Conservation (phyloP, 2,888 invertebrate species). For the Ctenicera cuprea region DNA sequence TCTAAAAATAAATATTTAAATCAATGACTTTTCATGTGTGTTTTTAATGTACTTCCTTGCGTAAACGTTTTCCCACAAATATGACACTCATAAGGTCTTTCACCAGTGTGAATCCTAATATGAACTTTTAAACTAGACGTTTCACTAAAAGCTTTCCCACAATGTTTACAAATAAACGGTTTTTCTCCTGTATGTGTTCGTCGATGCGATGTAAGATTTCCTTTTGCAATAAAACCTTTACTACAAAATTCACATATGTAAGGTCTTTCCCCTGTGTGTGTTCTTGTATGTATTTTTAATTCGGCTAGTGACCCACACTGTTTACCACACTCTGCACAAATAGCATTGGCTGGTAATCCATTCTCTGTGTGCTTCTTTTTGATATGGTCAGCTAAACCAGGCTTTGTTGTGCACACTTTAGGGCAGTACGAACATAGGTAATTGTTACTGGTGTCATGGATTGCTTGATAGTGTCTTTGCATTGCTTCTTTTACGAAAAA, state of each 20-base stretch:
- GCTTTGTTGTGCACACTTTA: constrained; percentile 58
- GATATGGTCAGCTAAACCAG: constrained; percentile 57
- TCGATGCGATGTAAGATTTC: constrained; percentile 58
- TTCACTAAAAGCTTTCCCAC: constrained; percentile 58
- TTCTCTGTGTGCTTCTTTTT: constrained; percentile 56
- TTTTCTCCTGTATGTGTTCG: constrained; percentile 57
- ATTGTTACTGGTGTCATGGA: constrained; percentile 56
- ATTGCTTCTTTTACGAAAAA: constrained; percentile 59
- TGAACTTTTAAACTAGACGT: constrained; percentile 57
- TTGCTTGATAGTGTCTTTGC: constrained; percentile 57
- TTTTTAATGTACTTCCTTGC: constrained; percentile 49
- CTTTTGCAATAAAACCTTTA: constrained; percentile 58
- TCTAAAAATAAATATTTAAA: not conserved
- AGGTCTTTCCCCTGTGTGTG: constrained; percentile 58
- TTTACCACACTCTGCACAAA: constrained; percentile 57
- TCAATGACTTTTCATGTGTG: constrained; percentile 39
- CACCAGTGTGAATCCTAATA: constrained; percentile 58
- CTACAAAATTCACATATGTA: constrained; percentile 58
- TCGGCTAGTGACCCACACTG: constrained; percentile 57
- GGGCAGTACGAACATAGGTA: constrained; percentile 57
- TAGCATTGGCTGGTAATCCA: constrained; percentile 51
- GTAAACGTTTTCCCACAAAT: constrained; percentile 21
- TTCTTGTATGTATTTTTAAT: constrained; percentile 57
- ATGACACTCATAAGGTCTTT: constrained; percentile 53
- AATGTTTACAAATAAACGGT: constrained; percentile 56